Conservation (phyloP, 2,113 vertebrate species). For the Rhinopithecus roxellana region DNA sequence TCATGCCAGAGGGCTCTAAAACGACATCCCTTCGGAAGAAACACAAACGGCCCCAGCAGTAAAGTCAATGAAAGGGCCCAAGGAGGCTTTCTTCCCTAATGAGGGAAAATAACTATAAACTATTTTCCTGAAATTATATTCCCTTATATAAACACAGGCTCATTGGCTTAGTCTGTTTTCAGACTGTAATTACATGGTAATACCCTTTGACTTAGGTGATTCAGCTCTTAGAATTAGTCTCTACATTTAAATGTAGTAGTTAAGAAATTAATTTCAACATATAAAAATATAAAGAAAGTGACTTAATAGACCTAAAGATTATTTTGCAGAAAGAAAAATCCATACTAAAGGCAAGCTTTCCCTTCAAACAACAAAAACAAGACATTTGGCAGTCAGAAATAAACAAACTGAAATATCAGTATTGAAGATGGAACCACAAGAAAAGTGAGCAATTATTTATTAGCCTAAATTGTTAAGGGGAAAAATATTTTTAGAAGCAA, state of each 20-base stretch:
- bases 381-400: not conserved
- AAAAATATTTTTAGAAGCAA: not conserved
- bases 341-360: conserved; percentile 9
- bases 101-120: not conserved
- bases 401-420: not conserved
- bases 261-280: conserved; percentile 32
- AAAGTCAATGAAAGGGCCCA: not conserved
- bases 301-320: not conserved
- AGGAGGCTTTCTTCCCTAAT: not conserved
- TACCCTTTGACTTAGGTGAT: not conserved
- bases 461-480: not conserved
- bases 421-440: not conserved
- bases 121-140: conserved; percentile 2
- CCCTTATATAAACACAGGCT: not conserved
- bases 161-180: not conserved
- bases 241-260: not conserved
- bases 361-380: not conserved
- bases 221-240: not conserved
- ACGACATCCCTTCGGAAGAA: not conserved
- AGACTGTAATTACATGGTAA: not conserved
- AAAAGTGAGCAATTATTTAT: not conserved
- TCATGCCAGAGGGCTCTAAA: not conserved
- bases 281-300: conserved; percentile 22
- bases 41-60: not conserved
- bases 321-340: not conserved